Evolutionary conservation across 2,113 vertebrate genomes (phyloP).

Genomic region (Jacana jacana): DNA sequence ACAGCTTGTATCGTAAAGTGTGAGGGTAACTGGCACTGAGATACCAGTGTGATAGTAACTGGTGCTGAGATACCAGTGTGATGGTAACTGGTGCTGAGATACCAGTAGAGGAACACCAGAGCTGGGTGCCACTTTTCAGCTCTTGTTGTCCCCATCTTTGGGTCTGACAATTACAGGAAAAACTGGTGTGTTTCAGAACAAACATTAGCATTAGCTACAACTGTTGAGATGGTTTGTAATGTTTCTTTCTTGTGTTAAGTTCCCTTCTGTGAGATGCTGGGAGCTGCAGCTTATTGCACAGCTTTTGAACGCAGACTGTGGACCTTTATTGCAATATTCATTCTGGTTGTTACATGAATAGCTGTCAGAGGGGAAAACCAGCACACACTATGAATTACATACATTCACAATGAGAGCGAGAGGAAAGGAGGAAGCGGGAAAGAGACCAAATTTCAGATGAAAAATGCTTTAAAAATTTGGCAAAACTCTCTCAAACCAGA

Average conservation of each 20-base stretch:
- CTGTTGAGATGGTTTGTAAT: neutral
- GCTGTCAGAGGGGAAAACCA: neutral
- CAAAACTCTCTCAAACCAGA: rapidly evolving
- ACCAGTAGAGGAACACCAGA: neutral
- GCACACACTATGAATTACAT: neutral
- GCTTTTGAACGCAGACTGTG: neutral
- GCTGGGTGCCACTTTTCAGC: neutral
- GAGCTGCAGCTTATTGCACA: neutral
- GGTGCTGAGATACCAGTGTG: neutral
- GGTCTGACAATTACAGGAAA: neutral
- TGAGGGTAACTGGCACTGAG: neutral
- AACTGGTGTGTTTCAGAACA: neutral
- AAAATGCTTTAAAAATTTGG: neutral
- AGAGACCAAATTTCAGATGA: neutral
- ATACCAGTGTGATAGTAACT: neutral
- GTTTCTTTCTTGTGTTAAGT: neutral
- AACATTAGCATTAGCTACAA: neutral
- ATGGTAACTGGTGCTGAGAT: neutral
- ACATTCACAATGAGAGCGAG: neutral
- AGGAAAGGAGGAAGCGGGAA: neutral
- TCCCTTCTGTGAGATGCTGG: neutral
- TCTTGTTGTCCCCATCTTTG: neutral
- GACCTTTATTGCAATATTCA: neutral
- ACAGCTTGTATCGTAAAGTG: neutral
- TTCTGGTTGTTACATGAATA: neutral